Conservation (phyloP, 2,113 vertebrate genomes). For the Rhodinocichla rosea region DNA sequence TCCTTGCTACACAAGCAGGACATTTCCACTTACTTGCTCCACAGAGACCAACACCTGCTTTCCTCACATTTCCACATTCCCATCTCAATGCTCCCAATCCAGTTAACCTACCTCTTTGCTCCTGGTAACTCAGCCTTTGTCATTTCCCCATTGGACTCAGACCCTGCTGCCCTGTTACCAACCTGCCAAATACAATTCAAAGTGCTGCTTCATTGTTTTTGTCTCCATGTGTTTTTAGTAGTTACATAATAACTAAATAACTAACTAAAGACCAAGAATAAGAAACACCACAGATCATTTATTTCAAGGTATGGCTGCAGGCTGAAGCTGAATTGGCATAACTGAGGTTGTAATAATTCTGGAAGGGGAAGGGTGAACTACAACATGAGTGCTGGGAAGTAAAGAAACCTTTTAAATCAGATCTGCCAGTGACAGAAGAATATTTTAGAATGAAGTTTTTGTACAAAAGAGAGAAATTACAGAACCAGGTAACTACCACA, state of each 20-base stretch:
- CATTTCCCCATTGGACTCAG: background rate
- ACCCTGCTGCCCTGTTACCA: background rate
- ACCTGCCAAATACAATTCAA: background rate
- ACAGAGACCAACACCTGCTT: background rate
- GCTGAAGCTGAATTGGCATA: background rate
- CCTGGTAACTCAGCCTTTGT: background rate
- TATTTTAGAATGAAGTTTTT: slow-evolving; percentile 30
- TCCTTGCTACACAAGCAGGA: background rate
- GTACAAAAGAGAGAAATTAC: slow-evolving; percentile 30
- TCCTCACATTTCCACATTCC: background rate
- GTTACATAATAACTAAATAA: background rate
- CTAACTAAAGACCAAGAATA: background rate
- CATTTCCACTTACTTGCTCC: background rate
- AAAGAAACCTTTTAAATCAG: slow-evolving; percentile 33
- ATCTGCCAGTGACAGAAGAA: slow-evolving; percentile 9
- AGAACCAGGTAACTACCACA: background rate
- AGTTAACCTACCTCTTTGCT: background rate
- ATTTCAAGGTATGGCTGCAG: background rate
- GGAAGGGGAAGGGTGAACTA: background rate
- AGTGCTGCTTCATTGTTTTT: background rate
- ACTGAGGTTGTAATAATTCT: background rate
- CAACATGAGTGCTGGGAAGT: background rate
- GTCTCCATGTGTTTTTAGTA: background rate
- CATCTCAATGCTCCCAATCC: background rate
- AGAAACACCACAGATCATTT: background rate